Evolutionary conservation across 2,113 vertebrate species (phyloP), one percentile per base, ranked within the genome.

Genomic region (Pampusana beccarii): DNA sequence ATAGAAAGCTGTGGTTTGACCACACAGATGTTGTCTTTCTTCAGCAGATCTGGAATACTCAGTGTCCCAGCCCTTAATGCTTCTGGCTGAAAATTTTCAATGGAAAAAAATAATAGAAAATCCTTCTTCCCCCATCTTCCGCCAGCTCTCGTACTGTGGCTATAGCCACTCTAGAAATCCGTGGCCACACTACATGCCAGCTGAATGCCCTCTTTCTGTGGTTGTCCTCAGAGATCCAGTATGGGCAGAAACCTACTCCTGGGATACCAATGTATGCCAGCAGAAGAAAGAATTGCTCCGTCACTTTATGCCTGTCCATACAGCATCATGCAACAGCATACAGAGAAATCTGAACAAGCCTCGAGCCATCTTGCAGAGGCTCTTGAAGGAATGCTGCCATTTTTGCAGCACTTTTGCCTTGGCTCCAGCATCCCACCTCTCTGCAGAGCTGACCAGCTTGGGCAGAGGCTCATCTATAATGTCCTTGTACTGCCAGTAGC

Each of bases 151-250:
- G 10, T 44, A 11, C 18, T 40, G 18, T 54, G 75, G n/a, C 44
- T 69, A 19, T 9, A 69, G n/a, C 72, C 33, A 65, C 29, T 57
- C 19, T 5, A 62, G 78, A 90, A 79, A 72, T 54, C 36, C 34
- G 12, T 40, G 34, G 42, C 13, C 57, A 64, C 0, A 0, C 6
- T 33, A 16, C 23, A 13, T 20, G 21, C 24, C n/a, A 54, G 64
- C 17, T 69, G 33, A 64, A 48, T 61, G 26, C 5, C 9, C 3
- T 25, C 54, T 75, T 33, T 17, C 23, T 34, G 21, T 21, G 42
- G 17, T 42, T 58, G 13, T 50, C 33, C 64, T 53, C 24, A 46
- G 25, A 67, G 10, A 31, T 89, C 13, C 44, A 88, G 19, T 34
- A 28, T 2, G 6, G 13, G 18, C 38, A 80, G 62, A 75, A 84